Percentiles rank a stretch among this genome's conserved stretches.
Conservation (phyloP, 1,140 invertebrate species). For the Procambarus clarkii region DNA sequence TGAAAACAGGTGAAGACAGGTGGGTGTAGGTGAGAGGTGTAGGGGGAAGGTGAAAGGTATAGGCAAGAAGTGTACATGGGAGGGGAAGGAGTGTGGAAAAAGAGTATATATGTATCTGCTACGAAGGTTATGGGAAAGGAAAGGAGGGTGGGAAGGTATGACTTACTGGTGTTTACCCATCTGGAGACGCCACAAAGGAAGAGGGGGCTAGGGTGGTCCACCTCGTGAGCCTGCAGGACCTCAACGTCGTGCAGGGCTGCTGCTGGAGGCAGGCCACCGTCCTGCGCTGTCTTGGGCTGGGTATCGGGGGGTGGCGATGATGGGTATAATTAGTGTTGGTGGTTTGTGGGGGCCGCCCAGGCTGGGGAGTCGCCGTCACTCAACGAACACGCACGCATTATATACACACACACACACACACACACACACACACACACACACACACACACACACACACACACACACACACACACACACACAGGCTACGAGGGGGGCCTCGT, state of each 20-base stretch:
- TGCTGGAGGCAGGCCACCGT: neutral
- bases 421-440: constrained; percentile 33
- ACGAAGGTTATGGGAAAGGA: too few species aligned
- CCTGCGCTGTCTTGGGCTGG: neutral
- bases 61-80: neutral
- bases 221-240: too few species aligned
- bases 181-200: too few species aligned
- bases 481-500: too few species aligned
- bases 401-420: constrained; percentile 5
- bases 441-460: neutral
- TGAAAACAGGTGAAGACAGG: neutral
- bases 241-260: too few species aligned
- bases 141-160: too few species aligned
- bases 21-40: too few species aligned
- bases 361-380: constrained; percentile 15
- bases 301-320: constrained; percentile 9
- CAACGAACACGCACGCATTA: neutral
- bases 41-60: too few species aligned
- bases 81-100: too few species aligned
- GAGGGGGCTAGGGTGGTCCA: too few species aligned
- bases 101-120: too few species aligned
- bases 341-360: neutral
- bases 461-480: neutral
- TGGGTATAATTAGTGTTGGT: constrained; percentile 37
- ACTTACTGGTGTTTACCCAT: too few species aligned